Percentiles rank a stretch among this genome's conserved stretches.
These are phyloP conservation scores for Conger conger DNA, from an alignment of 2,113 vertebrate genomes.

Conservation along the genomic window DNA sequence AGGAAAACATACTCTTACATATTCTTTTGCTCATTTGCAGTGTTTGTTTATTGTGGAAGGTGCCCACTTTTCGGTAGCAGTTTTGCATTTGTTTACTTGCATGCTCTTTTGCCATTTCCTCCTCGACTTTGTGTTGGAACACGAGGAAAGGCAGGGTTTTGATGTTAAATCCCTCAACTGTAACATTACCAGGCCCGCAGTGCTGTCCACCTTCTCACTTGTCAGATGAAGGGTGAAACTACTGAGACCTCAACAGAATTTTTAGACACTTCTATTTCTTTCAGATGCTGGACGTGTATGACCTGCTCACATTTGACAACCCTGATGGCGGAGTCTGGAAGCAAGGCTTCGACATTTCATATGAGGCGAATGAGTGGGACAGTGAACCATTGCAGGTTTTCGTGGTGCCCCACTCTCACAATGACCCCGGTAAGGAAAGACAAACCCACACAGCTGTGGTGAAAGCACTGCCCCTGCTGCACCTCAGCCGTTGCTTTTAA, in stretches of 20 bases:
- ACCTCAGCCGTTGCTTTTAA: background rate
- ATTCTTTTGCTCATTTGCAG: background rate
- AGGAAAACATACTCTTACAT: background rate
- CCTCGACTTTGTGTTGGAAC: too few relatives aligned
- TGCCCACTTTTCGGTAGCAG: background rate
- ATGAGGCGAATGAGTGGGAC: conserved; percentile 81
- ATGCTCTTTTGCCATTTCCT: background rate
- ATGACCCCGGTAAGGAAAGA: conserved; percentile 82
- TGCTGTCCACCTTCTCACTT: background rate
- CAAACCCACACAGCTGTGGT: background rate
- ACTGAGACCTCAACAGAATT: background rate
- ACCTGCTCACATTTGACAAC: conserved; percentile 87
- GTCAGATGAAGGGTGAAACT: background rate
- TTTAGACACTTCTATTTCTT: conserved; percentile 30
- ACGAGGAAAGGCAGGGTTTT: background rate
- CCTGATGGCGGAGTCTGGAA: conserved; percentile 91
- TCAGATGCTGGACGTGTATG: conserved; percentile 88
- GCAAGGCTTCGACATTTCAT: conserved; percentile 89
- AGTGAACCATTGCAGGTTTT: conserved; percentile 81
- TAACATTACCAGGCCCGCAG: background rate
- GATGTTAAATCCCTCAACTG: background rate
- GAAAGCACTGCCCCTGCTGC: background rate
- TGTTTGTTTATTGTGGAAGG: background rate
- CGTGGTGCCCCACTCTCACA: conserved; percentile 92
- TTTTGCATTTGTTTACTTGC: background rate